phyloP scores from a whole-genome alignment of 2,888 invertebrate genomes.

The Drosophila atroscutellata region DNA sequence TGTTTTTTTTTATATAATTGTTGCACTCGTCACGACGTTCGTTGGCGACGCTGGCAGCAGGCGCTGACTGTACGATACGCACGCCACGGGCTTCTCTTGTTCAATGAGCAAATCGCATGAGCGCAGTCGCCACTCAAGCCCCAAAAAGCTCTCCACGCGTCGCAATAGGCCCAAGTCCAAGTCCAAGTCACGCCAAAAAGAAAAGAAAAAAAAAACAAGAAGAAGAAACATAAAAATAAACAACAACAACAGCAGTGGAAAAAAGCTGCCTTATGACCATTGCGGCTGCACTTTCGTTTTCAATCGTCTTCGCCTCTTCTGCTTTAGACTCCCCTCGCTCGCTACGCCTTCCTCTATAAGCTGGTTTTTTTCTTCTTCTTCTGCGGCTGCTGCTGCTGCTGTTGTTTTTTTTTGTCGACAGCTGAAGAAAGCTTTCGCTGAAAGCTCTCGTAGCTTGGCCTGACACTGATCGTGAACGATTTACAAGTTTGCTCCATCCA shows the following conservation, averaged over 20 bases:
- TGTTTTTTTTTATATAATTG: slow-evolving; percentile 41
- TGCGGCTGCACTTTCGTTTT: slow-evolving; percentile 71
- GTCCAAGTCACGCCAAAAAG: slow-evolving; percentile 22
- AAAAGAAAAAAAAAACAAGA: not conserved
- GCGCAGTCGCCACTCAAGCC: slow-evolving; percentile 48
- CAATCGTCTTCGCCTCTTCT: slow-evolving; percentile 37
- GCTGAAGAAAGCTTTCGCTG: slow-evolving; percentile 22
- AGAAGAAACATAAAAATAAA: not conserved
- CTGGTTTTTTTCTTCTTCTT: slow-evolving; percentile 27
- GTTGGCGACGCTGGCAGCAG: slow-evolving; percentile 32
- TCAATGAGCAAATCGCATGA: slow-evolving; percentile 75
- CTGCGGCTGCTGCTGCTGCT: not conserved
- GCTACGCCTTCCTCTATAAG: slow-evolving; percentile 5
- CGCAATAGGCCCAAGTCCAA: slow-evolving; percentile 28
- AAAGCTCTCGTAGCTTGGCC: slow-evolving; percentile 20
- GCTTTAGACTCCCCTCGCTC: slow-evolving; percentile 3
- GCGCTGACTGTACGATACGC: slow-evolving; percentile 63
- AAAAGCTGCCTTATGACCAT: slow-evolving; percentile 28
- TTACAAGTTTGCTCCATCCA: slow-evolving; percentile 47
- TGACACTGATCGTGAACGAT: slow-evolving; percentile 41
- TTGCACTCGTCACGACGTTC: slow-evolving; percentile 42
- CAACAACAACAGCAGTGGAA: slow-evolving; percentile 7
- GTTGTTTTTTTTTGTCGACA: not conserved
- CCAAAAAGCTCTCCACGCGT: slow-evolving; percentile 46
- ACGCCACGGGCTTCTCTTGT: slow-evolving; percentile 74